Percentiles rank a stretch among this genome's conserved stretches.
These are phyloP conservation scores for Amphibalanus amphitrite DNA, from an alignment of 1,140 invertebrate genomes.

Conservation along the genomic window DNA sequence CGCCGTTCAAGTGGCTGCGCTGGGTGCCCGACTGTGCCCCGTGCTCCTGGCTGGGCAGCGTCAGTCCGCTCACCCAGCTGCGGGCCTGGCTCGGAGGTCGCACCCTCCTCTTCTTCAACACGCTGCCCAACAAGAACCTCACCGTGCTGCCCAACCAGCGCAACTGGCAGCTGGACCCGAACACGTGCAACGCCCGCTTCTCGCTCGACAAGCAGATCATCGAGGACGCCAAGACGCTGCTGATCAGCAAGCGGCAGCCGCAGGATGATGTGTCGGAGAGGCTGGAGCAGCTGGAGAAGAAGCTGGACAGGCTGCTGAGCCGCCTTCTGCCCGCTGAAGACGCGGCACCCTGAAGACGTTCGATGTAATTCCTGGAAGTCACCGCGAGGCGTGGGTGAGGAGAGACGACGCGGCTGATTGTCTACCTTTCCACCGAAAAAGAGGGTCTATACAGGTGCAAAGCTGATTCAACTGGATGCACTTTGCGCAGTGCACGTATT, in stretches of 20 bases:
- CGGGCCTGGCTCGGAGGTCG: conserved; percentile 13
- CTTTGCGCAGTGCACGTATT: no score
- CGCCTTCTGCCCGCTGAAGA: neutral
- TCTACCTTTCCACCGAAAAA: no score
- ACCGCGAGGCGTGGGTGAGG: no score
- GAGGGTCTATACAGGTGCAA: no score
- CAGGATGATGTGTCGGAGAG: neutral
- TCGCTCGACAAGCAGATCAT: neutral
- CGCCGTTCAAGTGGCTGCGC: conserved; percentile 11
- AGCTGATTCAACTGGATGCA: no score
- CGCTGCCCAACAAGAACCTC: neutral
- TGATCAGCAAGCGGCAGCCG: neutral
- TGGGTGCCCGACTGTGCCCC: conserved; percentile 10
- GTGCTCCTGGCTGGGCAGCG: conserved; percentile 4
- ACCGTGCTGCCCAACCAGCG: neutral
- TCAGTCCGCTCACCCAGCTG: conserved; percentile 11
- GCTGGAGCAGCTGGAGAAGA: neutral
- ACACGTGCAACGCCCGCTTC: neutral
- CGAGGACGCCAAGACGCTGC: neutral
- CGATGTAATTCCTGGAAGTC: no score
- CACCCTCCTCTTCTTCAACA: conserved; percentile 14
- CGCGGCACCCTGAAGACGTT: neutral
- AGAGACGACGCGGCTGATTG: no score
- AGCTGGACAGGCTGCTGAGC: neutral
- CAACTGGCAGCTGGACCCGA: neutral